These are phyloP conservation scores for Drosophila infuscata DNA, from an alignment of 2,888 invertebrate species.

Conservation along the genomic window DNA sequence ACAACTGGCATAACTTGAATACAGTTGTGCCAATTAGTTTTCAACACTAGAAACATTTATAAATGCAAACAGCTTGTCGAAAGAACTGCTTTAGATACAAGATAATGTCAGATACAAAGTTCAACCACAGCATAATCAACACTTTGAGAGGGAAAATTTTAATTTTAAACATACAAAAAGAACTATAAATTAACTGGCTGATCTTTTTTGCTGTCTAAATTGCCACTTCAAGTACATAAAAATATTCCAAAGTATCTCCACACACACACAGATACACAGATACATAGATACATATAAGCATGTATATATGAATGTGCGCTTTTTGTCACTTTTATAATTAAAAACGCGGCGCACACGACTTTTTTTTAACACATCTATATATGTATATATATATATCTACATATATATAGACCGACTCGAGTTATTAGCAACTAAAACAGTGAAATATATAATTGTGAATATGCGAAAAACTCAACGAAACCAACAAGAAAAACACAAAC, in stretches of 20 bases:
- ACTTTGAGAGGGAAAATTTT: slow-evolving; percentile 36
- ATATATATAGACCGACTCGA: slow-evolving; percentile 37
- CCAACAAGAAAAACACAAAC: slow-evolving; percentile 23
- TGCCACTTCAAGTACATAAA: slow-evolving; percentile 34
- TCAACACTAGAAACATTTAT: slow-evolving; percentile 13
- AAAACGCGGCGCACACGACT: slow-evolving; percentile 53
- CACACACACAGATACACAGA: not conserved
- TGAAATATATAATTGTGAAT: slow-evolving; percentile 22
- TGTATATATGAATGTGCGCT: slow-evolving; percentile 4
- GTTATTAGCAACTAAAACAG: slow-evolving; percentile 46
- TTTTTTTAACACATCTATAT: slow-evolving; percentile 26
- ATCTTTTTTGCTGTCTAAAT: slow-evolving; percentile 43
- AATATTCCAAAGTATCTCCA: not conserved
- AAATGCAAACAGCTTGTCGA: not conserved
- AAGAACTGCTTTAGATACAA: slow-evolving; percentile 17
- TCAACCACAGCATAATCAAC: slow-evolving; percentile 17
- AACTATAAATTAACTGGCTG: slow-evolving; percentile 39
- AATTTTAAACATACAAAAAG: slow-evolving; percentile 17
- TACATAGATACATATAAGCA: slow-evolving; percentile 9
- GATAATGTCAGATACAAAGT: slow-evolving; percentile 21
- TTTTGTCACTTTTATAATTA: slow-evolving; percentile 74
- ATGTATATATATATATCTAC: slow-evolving; percentile 1
- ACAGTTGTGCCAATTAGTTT: slow-evolving; percentile 34
- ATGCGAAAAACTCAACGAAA: slow-evolving; percentile 17
- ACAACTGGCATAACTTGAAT: slow-evolving; percentile 35